A percentile compares a stretch with the other conserved stretches of the same genome.
phyloP scores from a whole-genome alignment of 2,797 vertebrate genomes.

The Synaphobranchus kaupii region DNA sequence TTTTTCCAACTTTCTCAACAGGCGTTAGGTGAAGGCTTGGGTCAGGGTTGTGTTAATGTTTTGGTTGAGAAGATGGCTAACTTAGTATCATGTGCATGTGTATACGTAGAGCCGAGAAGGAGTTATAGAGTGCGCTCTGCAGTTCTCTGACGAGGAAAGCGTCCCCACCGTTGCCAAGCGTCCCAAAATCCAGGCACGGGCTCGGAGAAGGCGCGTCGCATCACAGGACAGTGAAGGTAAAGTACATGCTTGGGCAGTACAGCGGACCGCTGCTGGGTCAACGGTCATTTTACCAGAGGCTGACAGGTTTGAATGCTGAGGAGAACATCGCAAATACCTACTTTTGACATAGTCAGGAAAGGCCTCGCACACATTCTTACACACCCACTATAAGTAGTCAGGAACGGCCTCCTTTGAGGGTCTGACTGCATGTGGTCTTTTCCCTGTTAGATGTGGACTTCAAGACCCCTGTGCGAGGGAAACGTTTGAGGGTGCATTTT shows the following conservation, averaged over 20 bases:
- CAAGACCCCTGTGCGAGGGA: conserved; percentile 67
- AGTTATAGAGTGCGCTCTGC: background rate
- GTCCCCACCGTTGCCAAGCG: background rate
- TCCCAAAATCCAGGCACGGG: conserved; percentile 43
- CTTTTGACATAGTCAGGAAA: too few relatives aligned
- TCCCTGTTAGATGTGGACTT: conserved; percentile 62
- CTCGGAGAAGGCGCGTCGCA: conserved; percentile 53
- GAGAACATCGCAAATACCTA: background rate
- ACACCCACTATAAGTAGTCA: background rate
- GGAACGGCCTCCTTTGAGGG: background rate
- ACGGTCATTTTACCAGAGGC: background rate
- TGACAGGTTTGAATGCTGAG: background rate
- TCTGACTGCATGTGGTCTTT: background rate
- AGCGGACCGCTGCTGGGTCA: background rate
- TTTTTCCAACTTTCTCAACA: too few relatives aligned
- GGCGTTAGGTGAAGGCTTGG: background rate
- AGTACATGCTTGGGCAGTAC: background rate
- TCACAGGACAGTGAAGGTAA: conserved; percentile 55
- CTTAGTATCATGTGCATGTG: background rate
- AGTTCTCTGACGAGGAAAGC: conserved; percentile 14
- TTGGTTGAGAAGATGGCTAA: background rate
- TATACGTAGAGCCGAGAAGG: background rate
- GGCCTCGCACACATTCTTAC: too few relatives aligned
- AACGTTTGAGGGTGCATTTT: conserved; percentile 39
- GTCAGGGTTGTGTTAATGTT: background rate